Evolutionary conservation across 1,140 invertebrate species (phyloP), one percentile per base, ranked within the genome.

Genomic region (Penaeus japonicus): DNA sequence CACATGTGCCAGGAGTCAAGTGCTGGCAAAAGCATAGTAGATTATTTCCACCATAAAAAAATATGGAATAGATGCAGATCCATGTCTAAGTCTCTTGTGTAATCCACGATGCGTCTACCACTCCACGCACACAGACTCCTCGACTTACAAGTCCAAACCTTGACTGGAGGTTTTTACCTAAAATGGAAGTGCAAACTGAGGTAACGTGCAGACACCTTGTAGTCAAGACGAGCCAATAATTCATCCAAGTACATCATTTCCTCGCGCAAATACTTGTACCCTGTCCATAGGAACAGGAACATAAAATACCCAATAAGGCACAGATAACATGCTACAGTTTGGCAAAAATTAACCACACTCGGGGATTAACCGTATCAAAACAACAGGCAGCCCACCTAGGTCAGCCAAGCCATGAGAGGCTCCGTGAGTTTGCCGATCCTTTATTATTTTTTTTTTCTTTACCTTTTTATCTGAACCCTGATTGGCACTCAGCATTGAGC

Each of bases 281-380:
- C 87, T 84, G 87, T 88, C 65, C 87, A 35, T 78, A 73, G 83
- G 87, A 88, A 88, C 87, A 88, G 87, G 87, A 88, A 88, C 87
- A 88, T 75, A 88, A 88, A 88, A 88, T 82, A 88, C 87, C 87
- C 87, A 88, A 88, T 88, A 88, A 88, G 87, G 87, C 87, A 88
- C 87, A 88, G 87, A 88, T 88, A 88, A 87, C 77, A 87, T 87
- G 85, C 87, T 88, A 86, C 85, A 88, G 87, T 88, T 88, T 88
- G 87, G 87, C 87, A 88, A 88, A 88, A 88, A 88, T 83, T 32
- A 88, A 88, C 87, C 87, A 88, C 81, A 88, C 87, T 88, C 47
- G 81, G 87, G 86, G 80, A 79, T 79, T 77, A 83, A 88, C 81
- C 77, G 80, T 88, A 82, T 47, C 54, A 75, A 73, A 88, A 82